Base-by-base conservation (phyloP, 2,888 invertebrate genomes). In the Volucella bombylans region DNA sequence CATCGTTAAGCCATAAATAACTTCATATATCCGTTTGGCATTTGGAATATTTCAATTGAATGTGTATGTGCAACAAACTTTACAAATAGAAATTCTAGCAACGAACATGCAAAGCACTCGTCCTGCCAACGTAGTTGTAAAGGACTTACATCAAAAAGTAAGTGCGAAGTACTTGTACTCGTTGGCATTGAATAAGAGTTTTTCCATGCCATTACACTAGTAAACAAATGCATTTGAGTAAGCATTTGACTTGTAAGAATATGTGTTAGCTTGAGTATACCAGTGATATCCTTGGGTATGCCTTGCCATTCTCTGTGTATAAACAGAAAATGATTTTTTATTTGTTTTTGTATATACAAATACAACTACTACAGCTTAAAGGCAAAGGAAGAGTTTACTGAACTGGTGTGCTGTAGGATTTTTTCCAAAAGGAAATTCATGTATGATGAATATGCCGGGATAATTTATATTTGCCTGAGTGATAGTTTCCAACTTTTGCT, bases 191-290 rank as follows among this genome's bases (percentile, higher is more conserved):
- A 82, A 77, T 82, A 77, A 71, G 61, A 77, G 54, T 72, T 77
- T 82, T 77, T 82, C 82, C 82, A 77, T 82, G 82, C 82, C 82
- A 82, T 82, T 82, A 77, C 65, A 82, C 77, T 65, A 65, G 77
- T 77, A 72, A 72, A 77, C 82, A 77, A 82, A 77, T 82, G 77
- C 82, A 72, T 77, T 72, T 77, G 45, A 73, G 59, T 61, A 54
- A 72, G 79, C 65, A 59, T 67, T 79, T 73, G 71, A 72, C 71
- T 77, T 78, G n/a, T 50, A n/a, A 47, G 12, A 14, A 41, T 10
- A 14, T 18, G 14, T 39, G 41, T 45, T n/a, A 39, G 31, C 47
- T 14, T 52, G 49, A 50, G 38, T 43, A 57, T 12, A 54, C 55
- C 38, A 64, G 31, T 50, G 18, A 23, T 23, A 12, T 50, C 55